These are phyloP conservation scores for Perca flavescens DNA, from an alignment of 2,113 vertebrate genomes.

Conservation along the genomic window DNA sequence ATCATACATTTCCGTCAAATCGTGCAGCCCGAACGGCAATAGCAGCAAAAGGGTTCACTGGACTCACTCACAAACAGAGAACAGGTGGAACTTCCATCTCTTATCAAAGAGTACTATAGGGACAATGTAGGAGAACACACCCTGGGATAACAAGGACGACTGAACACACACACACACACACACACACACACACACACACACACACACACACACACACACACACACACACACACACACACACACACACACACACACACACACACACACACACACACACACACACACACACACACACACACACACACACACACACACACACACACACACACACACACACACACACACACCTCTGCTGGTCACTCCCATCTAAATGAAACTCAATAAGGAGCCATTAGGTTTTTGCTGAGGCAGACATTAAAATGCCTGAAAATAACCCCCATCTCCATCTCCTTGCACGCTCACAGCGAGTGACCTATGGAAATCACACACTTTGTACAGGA, in stretches of 20 bases:
- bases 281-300: too few relatives aligned
- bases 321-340: too few relatives aligned
- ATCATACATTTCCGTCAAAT: too few relatives aligned
- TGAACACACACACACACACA: not conserved
- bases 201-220: not conserved
- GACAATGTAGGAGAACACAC: not conserved
- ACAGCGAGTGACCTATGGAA: not conserved
- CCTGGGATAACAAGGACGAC: not conserved
- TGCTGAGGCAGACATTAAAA: constrained; percentile 30
- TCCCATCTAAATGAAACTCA: constrained; percentile 1
- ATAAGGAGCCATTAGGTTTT: not conserved
- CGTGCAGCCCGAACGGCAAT: too few relatives aligned
- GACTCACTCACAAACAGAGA: not conserved
- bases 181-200: too few relatives aligned
- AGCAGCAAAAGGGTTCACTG: not conserved
- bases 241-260: too few relatives aligned
- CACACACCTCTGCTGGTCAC: constrained; percentile 63
- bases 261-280: not conserved
- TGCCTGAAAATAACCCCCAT: constrained; percentile 19
- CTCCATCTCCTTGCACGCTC: not conserved
- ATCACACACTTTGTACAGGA: constrained; percentile 5
- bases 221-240: too few relatives aligned
- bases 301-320: not conserved
- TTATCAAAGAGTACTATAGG: not conserved
- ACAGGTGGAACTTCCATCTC: not conserved